Evolutionary conservation across 2,113 vertebrate genomes (phyloP).

Genomic region (Scolopax mira): DNA sequence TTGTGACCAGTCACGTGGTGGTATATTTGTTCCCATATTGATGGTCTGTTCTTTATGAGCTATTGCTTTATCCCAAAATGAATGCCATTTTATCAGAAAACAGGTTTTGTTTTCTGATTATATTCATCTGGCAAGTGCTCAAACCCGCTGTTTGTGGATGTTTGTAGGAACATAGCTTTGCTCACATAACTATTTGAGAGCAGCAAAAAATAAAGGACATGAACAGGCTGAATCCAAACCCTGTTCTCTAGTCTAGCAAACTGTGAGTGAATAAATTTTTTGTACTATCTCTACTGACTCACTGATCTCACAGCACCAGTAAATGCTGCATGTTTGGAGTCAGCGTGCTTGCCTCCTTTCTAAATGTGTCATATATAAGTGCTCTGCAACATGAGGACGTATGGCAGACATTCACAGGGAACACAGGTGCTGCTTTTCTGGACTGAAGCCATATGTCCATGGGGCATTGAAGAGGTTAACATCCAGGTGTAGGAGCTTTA

Average conservation of each 20-base stretch:
- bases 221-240: slow-evolving; percentile 32
- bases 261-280: slow-evolving; percentile 44
- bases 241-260: not conserved
- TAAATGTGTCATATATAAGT: slow-evolving; percentile 10
- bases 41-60: slow-evolving; percentile 21
- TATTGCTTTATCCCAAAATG: slow-evolving; percentile 22
- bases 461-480: slow-evolving; percentile 64
- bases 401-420: slow-evolving; percentile 53
- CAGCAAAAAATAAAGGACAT: slow-evolving; percentile 3
- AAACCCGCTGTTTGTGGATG: slow-evolving; percentile 59
- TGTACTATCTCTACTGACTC: not conserved
- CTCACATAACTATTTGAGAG: slow-evolving; percentile 55
- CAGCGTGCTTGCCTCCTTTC: not conserved
- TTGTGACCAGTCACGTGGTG: not conserved
- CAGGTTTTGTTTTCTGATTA: slow-evolving; percentile 67
- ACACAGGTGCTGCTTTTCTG: slow-evolving; percentile 73
- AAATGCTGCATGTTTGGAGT: not conserved
- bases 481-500: slow-evolving; percentile 69
- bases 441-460: slow-evolving; percentile 67
- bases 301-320: not conserved
- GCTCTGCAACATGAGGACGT: slow-evolving; percentile 20
- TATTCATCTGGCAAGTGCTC: slow-evolving; percentile 46
- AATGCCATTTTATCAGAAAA: slow-evolving; percentile 62
- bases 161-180: slow-evolving; percentile 61
- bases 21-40: slow-evolving; percentile 19